phyloP scores from a whole-genome alignment of 2,888 invertebrate species.

The Cartodere bifasciata region DNA sequence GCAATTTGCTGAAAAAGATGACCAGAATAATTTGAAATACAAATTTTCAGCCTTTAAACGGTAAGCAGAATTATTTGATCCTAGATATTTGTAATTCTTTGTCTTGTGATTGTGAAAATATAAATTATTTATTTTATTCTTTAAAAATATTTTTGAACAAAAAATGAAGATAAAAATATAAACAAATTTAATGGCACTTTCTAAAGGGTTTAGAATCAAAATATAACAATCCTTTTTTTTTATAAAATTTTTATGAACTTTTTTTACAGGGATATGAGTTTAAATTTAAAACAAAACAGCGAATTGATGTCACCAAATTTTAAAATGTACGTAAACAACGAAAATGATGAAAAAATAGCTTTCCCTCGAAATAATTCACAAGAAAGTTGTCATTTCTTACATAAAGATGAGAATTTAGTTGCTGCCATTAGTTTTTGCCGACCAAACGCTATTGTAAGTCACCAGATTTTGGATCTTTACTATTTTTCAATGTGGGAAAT shows the following conservation, averaged over 20 bases:
- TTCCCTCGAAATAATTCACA: slow-evolving; percentile 12
- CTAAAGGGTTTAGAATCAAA: too few relatives aligned
- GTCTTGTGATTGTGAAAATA: too few relatives aligned
- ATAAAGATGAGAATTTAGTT: slow-evolving; percentile 41
- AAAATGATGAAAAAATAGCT: slow-evolving; percentile 28
- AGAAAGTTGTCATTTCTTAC: slow-evolving; percentile 53
- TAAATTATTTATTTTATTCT: too few relatives aligned
- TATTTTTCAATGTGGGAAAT: too few relatives aligned
- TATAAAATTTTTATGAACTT: too few relatives aligned
- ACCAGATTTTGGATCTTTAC: neutral
- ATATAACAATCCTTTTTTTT: too few relatives aligned
- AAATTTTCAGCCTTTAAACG: slow-evolving; percentile 49
- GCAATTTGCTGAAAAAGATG: slow-evolving; percentile 25
- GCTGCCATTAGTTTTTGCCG: slow-evolving; percentile 58
- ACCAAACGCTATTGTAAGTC: slow-evolving; percentile 48
- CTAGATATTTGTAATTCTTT: too few relatives aligned
- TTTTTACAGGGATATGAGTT: slow-evolving; percentile 41
- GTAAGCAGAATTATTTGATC: too few relatives aligned
- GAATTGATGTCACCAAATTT: slow-evolving; percentile 47
- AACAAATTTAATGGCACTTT: too few relatives aligned
- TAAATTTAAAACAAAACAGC: slow-evolving; percentile 49
- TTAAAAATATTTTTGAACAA: too few relatives aligned
- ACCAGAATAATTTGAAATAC: too few relatives aligned
- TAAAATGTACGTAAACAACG: slow-evolving; percentile 43
- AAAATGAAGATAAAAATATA: too few relatives aligned